Percentiles rank a stretch among this genome's conserved stretches.
phyloP scores from a whole-genome alignment of 2,888 invertebrate species.

The Troides helena region DNA sequence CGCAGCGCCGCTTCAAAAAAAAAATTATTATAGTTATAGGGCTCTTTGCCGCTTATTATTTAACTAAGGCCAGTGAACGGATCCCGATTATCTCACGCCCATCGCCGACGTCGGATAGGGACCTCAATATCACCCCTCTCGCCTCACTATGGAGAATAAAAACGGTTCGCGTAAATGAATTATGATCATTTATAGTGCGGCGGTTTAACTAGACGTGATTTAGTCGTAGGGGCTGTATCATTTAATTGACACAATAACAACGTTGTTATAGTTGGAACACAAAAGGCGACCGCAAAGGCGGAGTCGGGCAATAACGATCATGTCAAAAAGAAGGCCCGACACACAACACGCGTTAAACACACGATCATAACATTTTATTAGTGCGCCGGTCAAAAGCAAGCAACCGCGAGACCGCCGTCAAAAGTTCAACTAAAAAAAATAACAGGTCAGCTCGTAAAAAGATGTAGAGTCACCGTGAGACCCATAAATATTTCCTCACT shows the following conservation, averaged over 20 bases:
- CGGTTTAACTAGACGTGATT: slow-evolving; percentile 63
- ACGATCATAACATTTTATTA: slow-evolving; percentile 81
- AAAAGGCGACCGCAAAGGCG: slow-evolving; percentile 75
- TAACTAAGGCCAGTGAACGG: slow-evolving; percentile 72
- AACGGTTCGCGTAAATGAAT: slow-evolving; percentile 54
- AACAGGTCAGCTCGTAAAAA: slow-evolving; percentile 77
- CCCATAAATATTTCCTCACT: slow-evolving; percentile 26
- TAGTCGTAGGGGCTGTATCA: slow-evolving; percentile 63
- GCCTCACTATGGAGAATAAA: slow-evolving; percentile 35
- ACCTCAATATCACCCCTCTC: slow-evolving; percentile 43
- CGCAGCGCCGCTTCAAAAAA: slow-evolving; percentile 53
- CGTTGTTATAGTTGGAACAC: slow-evolving; percentile 71
- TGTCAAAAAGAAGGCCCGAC: slow-evolving; percentile 79
- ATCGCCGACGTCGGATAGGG: slow-evolving; percentile 49
- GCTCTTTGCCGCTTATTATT: slow-evolving; percentile 72
- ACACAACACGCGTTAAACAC: slow-evolving; percentile 79
- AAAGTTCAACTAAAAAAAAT: slow-evolving; percentile 75
- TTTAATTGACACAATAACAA: slow-evolving; percentile 77
- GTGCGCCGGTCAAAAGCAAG: slow-evolving; percentile 78
- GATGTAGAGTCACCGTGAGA: slow-evolving; percentile 69
- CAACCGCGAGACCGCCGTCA: slow-evolving; percentile 75
- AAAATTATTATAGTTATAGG: slow-evolving; percentile 74
- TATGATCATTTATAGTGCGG: slow-evolving; percentile 42
- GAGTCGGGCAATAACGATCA: slow-evolving; percentile 73
- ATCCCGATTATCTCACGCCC: slow-evolving; percentile 64